Evolutionary conservation across 92 coral and sea anemone genomes (phyloP).

Genomic region (Phenganax stokvisi): DNA sequence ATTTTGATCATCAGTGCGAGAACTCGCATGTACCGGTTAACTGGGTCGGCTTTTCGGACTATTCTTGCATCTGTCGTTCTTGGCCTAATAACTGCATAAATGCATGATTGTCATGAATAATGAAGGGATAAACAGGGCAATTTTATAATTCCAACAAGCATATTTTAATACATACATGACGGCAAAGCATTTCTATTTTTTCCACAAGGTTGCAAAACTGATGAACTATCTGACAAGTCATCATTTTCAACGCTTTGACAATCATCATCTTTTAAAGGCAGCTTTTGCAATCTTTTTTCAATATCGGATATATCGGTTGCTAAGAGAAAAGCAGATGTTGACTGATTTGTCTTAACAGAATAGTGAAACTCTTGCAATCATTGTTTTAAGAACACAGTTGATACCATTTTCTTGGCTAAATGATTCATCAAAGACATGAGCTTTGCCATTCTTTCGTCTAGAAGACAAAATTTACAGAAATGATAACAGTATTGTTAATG

Average conservation of each 20-base stretch:
- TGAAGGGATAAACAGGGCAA: slow-evolving; percentile 48
- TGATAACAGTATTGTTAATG: not conserved
- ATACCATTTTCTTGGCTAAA: slow-evolving; percentile 38
- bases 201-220: slow-evolving; percentile 75
- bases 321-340: slow-evolving; percentile 20
- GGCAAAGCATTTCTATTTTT: slow-evolving; percentile 64
- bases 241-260: slow-evolving; percentile 43
- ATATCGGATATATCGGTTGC: slow-evolving; percentile 84
- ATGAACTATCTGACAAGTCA: slow-evolving; percentile 56
- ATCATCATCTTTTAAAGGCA: slow-evolving; percentile 57
- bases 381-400: not conserved
- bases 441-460: slow-evolving; percentile 70
- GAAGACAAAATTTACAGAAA: not conserved
- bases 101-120: not conserved
- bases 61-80: slow-evolving; percentile 71
- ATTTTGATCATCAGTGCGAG: not conserved
- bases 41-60: slow-evolving; percentile 82
- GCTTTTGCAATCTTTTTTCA: slow-evolving; percentile 73
- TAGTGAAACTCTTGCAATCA: not conserved
- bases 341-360: not conserved
- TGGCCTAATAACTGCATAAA: slow-evolving; percentile 73
- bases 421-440: slow-evolving; percentile 95
- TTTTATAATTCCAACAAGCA: not conserved
- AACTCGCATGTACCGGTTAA: slow-evolving; percentile 52
- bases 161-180: slow-evolving; percentile 60